A percentile compares a stretch with the other conserved stretches of the same genome.
Conservation (phyloP, 2,888 invertebrate species). For the Trissolcus japonicus region DNA sequence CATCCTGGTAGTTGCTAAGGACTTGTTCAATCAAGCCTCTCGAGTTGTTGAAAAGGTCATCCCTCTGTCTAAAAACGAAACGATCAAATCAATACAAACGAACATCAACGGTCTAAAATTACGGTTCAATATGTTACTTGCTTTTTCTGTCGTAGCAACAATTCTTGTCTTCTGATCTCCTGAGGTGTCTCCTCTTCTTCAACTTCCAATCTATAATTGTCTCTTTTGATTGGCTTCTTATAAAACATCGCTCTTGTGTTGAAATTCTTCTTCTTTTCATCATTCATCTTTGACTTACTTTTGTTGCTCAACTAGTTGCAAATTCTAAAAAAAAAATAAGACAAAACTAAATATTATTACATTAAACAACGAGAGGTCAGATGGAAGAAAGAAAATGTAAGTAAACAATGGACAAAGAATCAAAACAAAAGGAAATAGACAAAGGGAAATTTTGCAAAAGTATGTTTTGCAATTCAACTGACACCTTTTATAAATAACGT, state of each 20-base stretch:
- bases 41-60: constrained; percentile 66
- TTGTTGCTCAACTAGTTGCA: too few relatives aligned
- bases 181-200: constrained; percentile 68
- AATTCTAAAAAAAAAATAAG: too few relatives aligned
- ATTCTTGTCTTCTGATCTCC: constrained; percentile 68
- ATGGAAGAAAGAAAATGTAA: too few relatives aligned
- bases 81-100: not conserved
- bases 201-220: constrained; percentile 67
- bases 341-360: too few relatives aligned
- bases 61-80: constrained; percentile 65
- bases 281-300: not conserved
- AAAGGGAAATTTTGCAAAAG: too few relatives aligned
- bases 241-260: constrained; percentile 63
- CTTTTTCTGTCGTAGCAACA: constrained; percentile 71
- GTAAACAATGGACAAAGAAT: too few relatives aligned
- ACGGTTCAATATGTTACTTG: not conserved
- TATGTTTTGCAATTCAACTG: too few relatives aligned
- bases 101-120: not conserved
- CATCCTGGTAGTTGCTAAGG: constrained; percentile 59
- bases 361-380: too few relatives aligned
- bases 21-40: constrained; percentile 77
- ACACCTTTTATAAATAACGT: too few relatives aligned
- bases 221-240: constrained; percentile 70
- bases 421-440: too few relatives aligned
- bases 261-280: constrained; percentile 15